phyloP scores from a whole-genome alignment of 1,140 invertebrate genomes.

The Apis cerana region DNA sequence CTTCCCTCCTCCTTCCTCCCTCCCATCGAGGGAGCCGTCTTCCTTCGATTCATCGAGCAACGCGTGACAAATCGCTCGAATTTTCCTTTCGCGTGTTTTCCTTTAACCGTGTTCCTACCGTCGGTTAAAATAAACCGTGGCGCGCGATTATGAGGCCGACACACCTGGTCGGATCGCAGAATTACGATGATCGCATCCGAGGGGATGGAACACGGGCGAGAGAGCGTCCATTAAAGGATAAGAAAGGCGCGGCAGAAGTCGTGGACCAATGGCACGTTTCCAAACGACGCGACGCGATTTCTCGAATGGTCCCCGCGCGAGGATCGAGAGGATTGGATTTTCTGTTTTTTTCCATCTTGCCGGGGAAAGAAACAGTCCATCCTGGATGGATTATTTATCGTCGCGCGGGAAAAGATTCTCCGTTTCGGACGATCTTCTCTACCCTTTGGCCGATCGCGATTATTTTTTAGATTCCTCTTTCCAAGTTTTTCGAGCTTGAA shows the following conservation, averaged over 20 bases:
- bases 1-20: too few relatives aligned
- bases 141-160: conserved; percentile 15
- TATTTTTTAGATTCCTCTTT: not conserved
- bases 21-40: not conserved
- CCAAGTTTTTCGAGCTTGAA: not conserved
- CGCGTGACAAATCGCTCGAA: not conserved
- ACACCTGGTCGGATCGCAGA: not conserved
- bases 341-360: too few relatives aligned
- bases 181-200: conserved; percentile 17
- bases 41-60: not conserved
- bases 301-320: too few relatives aligned
- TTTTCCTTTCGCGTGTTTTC: conserved; percentile 18
- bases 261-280: too few relatives aligned
- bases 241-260: too few relatives aligned
- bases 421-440: not conserved
- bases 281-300: too few relatives aligned
- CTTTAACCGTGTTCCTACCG: conserved; percentile 3
- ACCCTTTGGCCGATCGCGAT: too few relatives aligned
- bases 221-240: not conserved
- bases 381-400: too few relatives aligned
- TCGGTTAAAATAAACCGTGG: conserved; percentile 27
- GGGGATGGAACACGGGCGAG: not conserved
- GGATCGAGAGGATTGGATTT: not conserved
- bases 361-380: too few relatives aligned
- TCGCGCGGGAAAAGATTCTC: too few relatives aligned